A percentile compares a stretch with the other conserved stretches of the same genome.
These are phyloP conservation scores for Chaetodon auriga DNA, from an alignment of 2,113 vertebrate genomes.

Conservation along the genomic window DNA sequence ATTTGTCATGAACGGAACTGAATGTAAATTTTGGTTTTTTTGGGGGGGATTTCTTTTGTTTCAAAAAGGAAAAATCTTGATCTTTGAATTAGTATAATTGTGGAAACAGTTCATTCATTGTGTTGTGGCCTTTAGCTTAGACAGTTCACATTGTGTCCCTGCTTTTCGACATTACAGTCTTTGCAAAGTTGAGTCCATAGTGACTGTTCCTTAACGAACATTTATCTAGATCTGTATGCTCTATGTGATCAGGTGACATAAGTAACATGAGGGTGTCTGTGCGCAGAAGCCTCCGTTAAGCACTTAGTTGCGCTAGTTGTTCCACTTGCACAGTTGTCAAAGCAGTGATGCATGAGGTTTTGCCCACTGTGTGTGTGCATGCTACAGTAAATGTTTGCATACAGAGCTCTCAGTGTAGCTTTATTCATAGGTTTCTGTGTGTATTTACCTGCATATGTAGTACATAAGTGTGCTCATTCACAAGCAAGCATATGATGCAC, in stretches of 20 bases:
- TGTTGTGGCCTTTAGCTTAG: no score
- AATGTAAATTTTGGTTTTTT: neutral
- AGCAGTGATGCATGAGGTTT: neutral
- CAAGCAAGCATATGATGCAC: neutral
- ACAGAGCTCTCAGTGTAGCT: neutral
- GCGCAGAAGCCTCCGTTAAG: no score
- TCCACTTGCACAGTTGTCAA: constrained; percentile 2
- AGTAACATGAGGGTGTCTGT: no score
- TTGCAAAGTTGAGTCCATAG: neutral
- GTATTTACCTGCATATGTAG: neutral
- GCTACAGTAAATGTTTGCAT: neutral
- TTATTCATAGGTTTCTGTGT: neutral
- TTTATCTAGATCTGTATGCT: no score
- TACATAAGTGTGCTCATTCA: neutral
- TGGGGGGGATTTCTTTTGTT: neutral
- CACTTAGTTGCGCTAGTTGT: neutral
- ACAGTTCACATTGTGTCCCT: neutral
- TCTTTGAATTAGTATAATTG: no score
- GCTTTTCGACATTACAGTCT: neutral
- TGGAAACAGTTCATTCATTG: no score
- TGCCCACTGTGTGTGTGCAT: neutral
- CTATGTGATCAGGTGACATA: neutral
- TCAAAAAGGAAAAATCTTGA: neutral
- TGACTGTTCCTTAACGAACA: neutral
- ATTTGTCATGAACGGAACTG: neutral